Base-by-base conservation (phyloP, 2,113 vertebrate species). In the Hepsetus odoe region DNA sequence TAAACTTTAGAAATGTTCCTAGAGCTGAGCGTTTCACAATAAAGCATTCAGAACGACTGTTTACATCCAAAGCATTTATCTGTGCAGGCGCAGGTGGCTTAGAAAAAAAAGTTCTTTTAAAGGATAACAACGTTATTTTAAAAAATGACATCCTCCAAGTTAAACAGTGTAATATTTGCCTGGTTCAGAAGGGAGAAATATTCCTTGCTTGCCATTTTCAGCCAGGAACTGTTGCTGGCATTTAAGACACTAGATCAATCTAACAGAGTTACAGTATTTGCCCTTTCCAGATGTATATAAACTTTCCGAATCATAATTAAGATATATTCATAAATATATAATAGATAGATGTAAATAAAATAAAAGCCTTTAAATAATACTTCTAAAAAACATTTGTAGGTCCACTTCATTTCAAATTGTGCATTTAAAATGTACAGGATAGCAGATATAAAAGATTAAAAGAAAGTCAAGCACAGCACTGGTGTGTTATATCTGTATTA, bases 401-500 rank as follows among this genome's bases (percentile, higher is more conserved):
- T 62, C 28, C 2, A n/a, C n/a, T n/a, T n/a, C n/a, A n/a, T n/a
- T n/a, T n/a, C n/a, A n/a, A n/a, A n/a, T n/a, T n/a, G n/a, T n/a
- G n/a, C n/a, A 5, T 13, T n/a, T 44, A 20, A 44, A 38, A 65
- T 16, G 49, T 32, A 33, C 10, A 67, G 35, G 2, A 67, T 22
- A 56, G n/a, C 32, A 55, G 16, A 56, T 66, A 56, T 33, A 26
- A 65, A 65, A 53, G 32, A 55, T 74, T 32, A 65, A 53, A 65
- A 44, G 28, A 1, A 74, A 35, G 22, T 38, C 44, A 26, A 4
- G 61, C 32, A 38, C 10, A 65, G 33, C 32, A 65, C 32, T 65
- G 33, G 33, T 38, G 40, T 74, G 51, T 55, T 73, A 46, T 22
- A 74, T 62, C 58, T 64, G 33, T 22, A 74, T 61, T 49, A 18